A percentile compares a stretch with the other conserved stretches of the same genome.
phyloP scores from a whole-genome alignment of 2,888 invertebrate genomes.

The Ischnus inquisitorius region DNA sequence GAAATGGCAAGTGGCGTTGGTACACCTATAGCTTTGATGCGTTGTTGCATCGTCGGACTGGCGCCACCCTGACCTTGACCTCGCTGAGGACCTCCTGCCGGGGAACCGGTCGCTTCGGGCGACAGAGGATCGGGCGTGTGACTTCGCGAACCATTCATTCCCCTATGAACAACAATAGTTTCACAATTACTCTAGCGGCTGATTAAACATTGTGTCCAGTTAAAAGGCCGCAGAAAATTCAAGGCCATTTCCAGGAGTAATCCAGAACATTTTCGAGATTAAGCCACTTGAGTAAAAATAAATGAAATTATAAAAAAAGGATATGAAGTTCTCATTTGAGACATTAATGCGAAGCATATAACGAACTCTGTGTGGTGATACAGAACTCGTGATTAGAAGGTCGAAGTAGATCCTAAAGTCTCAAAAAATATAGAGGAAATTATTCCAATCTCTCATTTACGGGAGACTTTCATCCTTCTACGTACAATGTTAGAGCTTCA shows the following conservation, averaged over 20 bases:
- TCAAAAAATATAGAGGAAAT: no score
- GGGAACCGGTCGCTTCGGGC: constrained; percentile 87
- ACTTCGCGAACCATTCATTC: constrained; percentile 89
- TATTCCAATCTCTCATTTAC: no score
- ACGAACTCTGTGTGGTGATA: no score
- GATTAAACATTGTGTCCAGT: no score
- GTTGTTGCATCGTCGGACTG: constrained; percentile 95
- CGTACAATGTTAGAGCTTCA: no score
- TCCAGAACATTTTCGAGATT: neutral
- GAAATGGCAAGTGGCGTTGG: constrained; percentile 95
- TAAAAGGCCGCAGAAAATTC: no score
- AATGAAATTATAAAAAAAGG: constrained; percentile 9
- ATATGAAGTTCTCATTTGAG: neutral
- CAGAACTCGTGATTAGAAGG: no score
- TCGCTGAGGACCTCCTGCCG: constrained; percentile 78
- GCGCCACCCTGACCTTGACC: constrained; percentile 86
- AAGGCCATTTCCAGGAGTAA: no score
- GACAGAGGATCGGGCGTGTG: constrained; percentile 88
- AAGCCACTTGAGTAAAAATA: neutral
- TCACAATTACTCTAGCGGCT: neutral
- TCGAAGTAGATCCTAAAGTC: no score
- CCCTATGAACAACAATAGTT: constrained; percentile 83
- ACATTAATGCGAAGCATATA: no score
- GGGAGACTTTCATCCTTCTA: no score
- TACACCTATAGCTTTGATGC: constrained; percentile 95